Base-by-base conservation (phyloP, 2,797 vertebrate species). In the Mycteria americana region DNA sequence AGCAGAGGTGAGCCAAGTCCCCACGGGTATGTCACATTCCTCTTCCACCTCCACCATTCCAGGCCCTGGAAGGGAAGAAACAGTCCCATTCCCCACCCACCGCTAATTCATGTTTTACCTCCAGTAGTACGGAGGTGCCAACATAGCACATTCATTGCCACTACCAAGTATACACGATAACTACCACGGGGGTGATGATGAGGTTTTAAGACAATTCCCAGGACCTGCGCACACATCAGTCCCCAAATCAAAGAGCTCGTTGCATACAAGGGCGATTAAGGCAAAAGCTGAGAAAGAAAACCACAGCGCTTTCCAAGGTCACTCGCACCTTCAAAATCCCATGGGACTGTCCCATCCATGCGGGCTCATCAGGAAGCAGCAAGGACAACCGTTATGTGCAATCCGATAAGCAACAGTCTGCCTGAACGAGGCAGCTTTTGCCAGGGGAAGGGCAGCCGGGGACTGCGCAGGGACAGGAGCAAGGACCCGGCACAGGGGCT, bases 1-100 rank as follows among this genome's bases (percentile, higher is more conserved):
- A 68, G 69, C 57, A 45, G 39, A 86, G 83, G 51, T 50, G 35
- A 82, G 67, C 51, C 93, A 82, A 68, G 67, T n/a, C 63, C 31
- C 35, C 79, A 53, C 0, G 1, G 60, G 37, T 92, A 8, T 6
- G 35, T 23, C 35, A 60, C 73, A 37, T 84, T 94, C 76, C 80
- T 90, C 60, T 56, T 30, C 88, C 76, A 94, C 69, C 83, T 93
- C 75, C 80, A 86, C 69, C 80, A 72, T 68, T 75, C 77, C 91
- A 53, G 54, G 15, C 25, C 41, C 33, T 6, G 18, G 54, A 41
- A 83, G 35, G 46, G 48, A 90, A 85, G 43, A 51, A 85, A 63
- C 51, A 64, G 64, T 56, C 43, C n/a, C 62, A 30, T 60, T 77
- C 60, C 39, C 30, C 73, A 59, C 10, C 13, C 79, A 43, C 17